Evolutionary conservation across 1,140 invertebrate genomes (phyloP).

Genomic region (Temnothorax curvispinosus): DNA sequence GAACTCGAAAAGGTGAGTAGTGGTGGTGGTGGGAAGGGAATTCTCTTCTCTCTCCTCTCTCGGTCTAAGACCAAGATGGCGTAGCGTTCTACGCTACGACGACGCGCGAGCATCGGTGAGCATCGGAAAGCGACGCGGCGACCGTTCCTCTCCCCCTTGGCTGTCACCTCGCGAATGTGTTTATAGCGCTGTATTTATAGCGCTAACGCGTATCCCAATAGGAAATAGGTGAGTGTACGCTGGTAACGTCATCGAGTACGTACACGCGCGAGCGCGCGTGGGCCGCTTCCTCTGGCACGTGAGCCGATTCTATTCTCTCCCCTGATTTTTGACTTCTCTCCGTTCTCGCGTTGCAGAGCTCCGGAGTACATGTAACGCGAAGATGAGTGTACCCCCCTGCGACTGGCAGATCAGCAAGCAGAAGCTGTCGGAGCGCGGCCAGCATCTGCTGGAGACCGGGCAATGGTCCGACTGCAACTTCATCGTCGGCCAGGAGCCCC

Average conservation of each 20-base stretch:
- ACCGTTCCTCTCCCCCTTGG: background rate
- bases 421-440: slow-evolving; percentile 89
- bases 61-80: slow-evolving; percentile 54
- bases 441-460: slow-evolving; percentile 90
- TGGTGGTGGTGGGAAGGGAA: too few relatives aligned
- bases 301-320: background rate
- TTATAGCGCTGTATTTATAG: slow-evolving; percentile 65
- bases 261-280: background rate
- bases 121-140: too few relatives aligned
- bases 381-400: slow-evolving; percentile 81
- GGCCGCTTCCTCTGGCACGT: background rate
- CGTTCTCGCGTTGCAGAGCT: background rate
- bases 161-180: slow-evolving; percentile 26
- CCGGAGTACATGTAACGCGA: background rate
- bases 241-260: background rate
- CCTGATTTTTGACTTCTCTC: too few relatives aligned
- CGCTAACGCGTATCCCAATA: slow-evolving; percentile 8
- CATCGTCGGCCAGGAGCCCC: slow-evolving; percentile 91
- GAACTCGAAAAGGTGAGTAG: background rate
- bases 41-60: too few relatives aligned
- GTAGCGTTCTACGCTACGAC: slow-evolving; percentile 43
- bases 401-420: slow-evolving; percentile 92
- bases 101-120: background rate
- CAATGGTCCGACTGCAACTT: slow-evolving; percentile 94
- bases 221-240: slow-evolving; percentile 65